Evolutionary conservation across 2,888 invertebrate species (phyloP), one percentile per base, ranked within the genome.

Genomic region (Chrysolina americana): DNA sequence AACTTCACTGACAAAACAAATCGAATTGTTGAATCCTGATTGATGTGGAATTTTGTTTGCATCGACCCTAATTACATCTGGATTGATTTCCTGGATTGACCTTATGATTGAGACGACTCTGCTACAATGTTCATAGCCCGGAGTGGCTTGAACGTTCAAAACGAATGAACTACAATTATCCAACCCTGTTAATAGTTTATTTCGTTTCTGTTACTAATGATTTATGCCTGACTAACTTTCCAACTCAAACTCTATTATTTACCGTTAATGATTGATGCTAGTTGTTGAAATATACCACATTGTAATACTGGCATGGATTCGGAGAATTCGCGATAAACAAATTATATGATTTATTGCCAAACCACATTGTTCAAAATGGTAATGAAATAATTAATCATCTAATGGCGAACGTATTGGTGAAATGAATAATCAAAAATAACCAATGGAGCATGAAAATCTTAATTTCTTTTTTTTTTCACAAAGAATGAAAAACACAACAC

Each of bases 361-460:
- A 59, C 48, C 68, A 68, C 68, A 68, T 36, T 53, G 68, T 68
- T 68, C 68, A 21, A 44, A 68, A 53, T 68, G 68, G 17, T 53
- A 68, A 68, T 68, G 53, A 68, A 68, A 68, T 53, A 68, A 68
- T 68, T 53, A 56, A 68, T 68, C 68, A 68, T 53, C 41, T 15
- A 68, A 68, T 68, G 13, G 59, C n/a, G 9, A 23, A 59, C 28
- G 36, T 56, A 56, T 13, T 21, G 56, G 23, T 21, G 19, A 23
- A 56, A 21, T 23, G 56, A 13, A 56, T 10, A 56, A 21, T 19
- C 10, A 1, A 10, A 23, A 23, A 56, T 4, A 56, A 21, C 23
- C 11, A 21, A 56, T 21, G 6, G 15, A 56, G 56, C 19, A 56
- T 36, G 8, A 6, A 36, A 36, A 0, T 6, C 36, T 36, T 36